Conservation (phyloP, 2,888 invertebrate species). For the Yponomeuta sedellus region DNA sequence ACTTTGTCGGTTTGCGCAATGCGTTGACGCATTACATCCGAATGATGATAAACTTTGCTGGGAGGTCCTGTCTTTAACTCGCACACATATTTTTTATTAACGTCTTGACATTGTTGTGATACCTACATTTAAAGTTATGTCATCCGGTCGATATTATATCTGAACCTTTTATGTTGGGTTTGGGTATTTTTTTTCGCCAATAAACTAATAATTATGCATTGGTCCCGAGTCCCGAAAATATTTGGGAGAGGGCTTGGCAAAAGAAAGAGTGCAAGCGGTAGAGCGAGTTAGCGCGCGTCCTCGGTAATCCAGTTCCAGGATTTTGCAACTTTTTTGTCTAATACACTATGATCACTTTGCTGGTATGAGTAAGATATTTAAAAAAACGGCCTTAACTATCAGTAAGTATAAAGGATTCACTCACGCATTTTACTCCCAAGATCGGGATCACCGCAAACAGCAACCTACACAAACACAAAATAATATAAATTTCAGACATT, state of each 20-base stretch:
- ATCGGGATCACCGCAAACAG: slow-evolving; percentile 57
- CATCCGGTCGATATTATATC: too few relatives aligned
- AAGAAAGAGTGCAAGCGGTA: slow-evolving; percentile 56
- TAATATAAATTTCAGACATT: slow-evolving; percentile 16
- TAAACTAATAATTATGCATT: slow-evolving; percentile 5
- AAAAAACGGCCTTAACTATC: neutral
- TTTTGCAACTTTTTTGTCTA: slow-evolving; percentile 33
- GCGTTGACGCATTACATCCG: slow-evolving; percentile 62
- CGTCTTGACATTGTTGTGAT: neutral
- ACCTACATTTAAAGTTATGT: neutral
- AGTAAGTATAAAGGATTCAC: slow-evolving; percentile 31
- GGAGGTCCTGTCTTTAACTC: slow-evolving; percentile 28
- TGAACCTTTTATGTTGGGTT: too few relatives aligned
- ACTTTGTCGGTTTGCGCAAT: slow-evolving; percentile 59
- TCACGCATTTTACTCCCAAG: slow-evolving; percentile 56
- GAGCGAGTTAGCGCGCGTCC: slow-evolving; percentile 42
- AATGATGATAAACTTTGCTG: slow-evolving; percentile 72
- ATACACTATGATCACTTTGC: slow-evolving; percentile 23
- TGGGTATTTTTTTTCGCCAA: neutral
- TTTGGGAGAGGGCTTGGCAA: slow-evolving; percentile 48
- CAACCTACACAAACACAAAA: slow-evolving; percentile 42
- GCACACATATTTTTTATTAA: neutral
- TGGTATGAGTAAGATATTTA: neutral
- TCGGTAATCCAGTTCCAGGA: slow-evolving; percentile 43
- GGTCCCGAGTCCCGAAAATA: slow-evolving; percentile 9